phyloP scores from a whole-genome alignment of 2,888 invertebrate species.

The Cryptus armator region DNA sequence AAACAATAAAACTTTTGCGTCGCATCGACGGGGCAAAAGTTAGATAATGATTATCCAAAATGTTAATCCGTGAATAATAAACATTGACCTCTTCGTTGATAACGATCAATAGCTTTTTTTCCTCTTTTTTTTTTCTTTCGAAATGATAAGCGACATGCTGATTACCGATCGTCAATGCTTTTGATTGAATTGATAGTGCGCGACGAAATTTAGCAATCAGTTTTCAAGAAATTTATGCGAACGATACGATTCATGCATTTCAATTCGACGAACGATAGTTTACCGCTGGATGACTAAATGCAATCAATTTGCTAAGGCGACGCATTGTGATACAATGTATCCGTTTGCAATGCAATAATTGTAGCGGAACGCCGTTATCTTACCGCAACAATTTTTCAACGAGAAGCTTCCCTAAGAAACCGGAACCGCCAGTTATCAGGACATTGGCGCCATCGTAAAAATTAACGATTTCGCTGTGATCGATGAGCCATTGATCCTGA shows the following conservation, averaged over 20 bases:
- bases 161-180: no score
- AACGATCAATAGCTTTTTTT: neutral
- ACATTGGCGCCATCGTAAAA: slow-evolving; percentile 79
- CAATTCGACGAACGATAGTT: neutral
- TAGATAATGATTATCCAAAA: no score
- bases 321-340: neutral
- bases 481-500: slow-evolving; percentile 44
- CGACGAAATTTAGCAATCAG: no score
- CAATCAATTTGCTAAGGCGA: neutral
- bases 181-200: no score
- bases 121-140: neutral
- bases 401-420: slow-evolving; percentile 82
- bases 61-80: slow-evolving; percentile 12
- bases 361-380: slow-evolving; percentile 33
- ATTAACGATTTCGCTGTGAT: slow-evolving; percentile 76
- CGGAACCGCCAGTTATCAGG: slow-evolving; percentile 83
- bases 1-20: slow-evolving; percentile 2
- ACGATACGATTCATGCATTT: no score
- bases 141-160: no score
- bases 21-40: no score
- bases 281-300: neutral
- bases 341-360: neutral
- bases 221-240: no score
- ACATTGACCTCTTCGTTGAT: neutral
- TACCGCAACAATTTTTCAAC: slow-evolving; percentile 83